Evolutionary conservation across 2,888 invertebrate genomes (phyloP).

Genomic region (Ormia ochracea): DNA sequence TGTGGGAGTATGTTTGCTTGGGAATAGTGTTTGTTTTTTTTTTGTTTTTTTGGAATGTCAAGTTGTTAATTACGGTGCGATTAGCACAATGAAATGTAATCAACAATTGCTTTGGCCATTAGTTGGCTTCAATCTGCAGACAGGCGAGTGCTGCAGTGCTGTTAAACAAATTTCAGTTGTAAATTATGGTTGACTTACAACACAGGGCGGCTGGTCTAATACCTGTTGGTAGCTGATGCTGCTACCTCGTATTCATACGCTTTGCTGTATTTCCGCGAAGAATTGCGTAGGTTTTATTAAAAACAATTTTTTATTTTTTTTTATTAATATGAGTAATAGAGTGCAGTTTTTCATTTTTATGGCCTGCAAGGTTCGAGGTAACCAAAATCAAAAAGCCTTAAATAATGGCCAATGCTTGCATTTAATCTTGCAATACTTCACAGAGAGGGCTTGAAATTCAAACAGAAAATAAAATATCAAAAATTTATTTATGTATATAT

Average conservation of each 20-base stretch:
- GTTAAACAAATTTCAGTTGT: not conserved
- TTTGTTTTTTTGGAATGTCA: conserved; percentile 58
- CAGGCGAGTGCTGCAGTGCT: not conserved
- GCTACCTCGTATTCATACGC: not conserved
- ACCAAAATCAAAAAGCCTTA: no score
- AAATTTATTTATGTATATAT: no score
- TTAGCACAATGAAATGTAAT: conserved; percentile 29
- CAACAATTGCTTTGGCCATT: conserved; percentile 27
- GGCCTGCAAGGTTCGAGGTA: no score
- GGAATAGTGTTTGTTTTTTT: no score
- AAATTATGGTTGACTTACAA: conserved; percentile 26
- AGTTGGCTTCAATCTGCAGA: not conserved
- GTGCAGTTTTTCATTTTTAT: not conserved
- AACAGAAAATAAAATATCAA: no score
- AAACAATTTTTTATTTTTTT: not conserved
- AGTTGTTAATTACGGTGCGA: conserved; percentile 59
- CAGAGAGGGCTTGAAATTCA: no score
- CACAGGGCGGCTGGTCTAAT: not conserved
- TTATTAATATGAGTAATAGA: not conserved
- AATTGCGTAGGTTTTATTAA: not conserved
- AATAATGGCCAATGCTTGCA: no score
- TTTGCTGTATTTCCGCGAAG: not conserved
- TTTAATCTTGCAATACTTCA: no score
- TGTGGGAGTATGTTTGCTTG: conserved; percentile 23
- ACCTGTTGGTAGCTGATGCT: not conserved